Conservation (phyloP, 2,113 vertebrate genomes). For the Bos indicus region DNA sequence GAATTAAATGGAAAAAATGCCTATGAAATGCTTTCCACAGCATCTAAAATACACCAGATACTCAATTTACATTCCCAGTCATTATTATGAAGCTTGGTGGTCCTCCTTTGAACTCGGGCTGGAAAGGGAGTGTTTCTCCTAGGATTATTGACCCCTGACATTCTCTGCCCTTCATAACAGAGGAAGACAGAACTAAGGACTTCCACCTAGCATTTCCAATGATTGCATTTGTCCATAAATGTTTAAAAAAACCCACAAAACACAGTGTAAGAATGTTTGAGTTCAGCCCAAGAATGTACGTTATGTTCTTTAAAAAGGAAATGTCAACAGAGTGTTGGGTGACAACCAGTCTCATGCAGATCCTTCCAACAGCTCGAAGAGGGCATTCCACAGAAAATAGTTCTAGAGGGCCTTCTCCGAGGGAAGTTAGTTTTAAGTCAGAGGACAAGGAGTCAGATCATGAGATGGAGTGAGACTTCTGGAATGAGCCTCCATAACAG, state of each 20-base stretch:
- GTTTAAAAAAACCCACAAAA: background rate
- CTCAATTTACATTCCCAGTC: background rate
- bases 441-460: background rate
- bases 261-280: slow-evolving; percentile 61
- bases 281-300: slow-evolving; percentile 60
- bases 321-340: slow-evolving; percentile 61
- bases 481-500: background rate
- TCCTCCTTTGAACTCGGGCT: background rate
- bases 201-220: background rate
- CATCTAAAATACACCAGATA: accelerated
- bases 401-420: slow-evolving; percentile 18
- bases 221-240: slow-evolving; percentile 53
- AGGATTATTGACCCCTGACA: background rate
- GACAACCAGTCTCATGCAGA: slow-evolving; percentile 52
- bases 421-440: slow-evolving; percentile 5
- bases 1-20: background rate
- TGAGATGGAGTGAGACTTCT: background rate
- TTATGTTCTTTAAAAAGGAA: slow-evolving; percentile 72
- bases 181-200: background rate
- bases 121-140: background rate
- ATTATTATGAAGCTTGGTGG: background rate
- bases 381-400: slow-evolving; percentile 50
- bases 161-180: background rate
- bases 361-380: slow-evolving; percentile 34
- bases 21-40: background rate